Base-by-base conservation (phyloP, 2,888 invertebrate species). In the Watsonalla binaria region DNA sequence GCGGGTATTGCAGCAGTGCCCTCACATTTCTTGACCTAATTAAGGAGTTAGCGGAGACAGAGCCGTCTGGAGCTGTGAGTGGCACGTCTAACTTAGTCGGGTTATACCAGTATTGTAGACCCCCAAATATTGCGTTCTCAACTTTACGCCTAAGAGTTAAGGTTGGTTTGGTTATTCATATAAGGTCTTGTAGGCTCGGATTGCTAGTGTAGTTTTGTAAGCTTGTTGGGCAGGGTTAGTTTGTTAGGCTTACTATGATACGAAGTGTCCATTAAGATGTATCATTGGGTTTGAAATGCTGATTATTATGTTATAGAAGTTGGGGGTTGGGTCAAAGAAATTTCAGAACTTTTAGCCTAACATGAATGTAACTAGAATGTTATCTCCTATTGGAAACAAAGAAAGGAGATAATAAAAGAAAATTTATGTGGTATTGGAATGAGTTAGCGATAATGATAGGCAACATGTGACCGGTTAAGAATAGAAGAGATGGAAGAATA, bases 11-110 rank as follows among this genome's bases (percentile, higher is more conserved):
- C 51, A 49, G 53, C 52, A 46, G 49, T 47, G 46, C 51, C 46
- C 58, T 62, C 46, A 59, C 60, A 63, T 69, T 67, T 66, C 70
- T 67, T 69, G 68, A 71, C 68, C 65, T 71, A 74, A 73, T 74
- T 74, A 72, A 65, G 58, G 58, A 72, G 70, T 69, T 62, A 52
- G 62, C 52, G 47, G 53, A 53, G 54, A 61, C 59, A 61, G 51
- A 57, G 54, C 59, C 54, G 54, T 57, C 56, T 57, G 56, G 53
- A 59, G 59, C 60, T 60, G 57, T 54, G 54, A 63, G 58, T 61
- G 63, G 64, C 59, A 59, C 62, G 46, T 51, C 63, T 53, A 68
- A 72, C 58, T 62, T 58, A 54, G 59, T 51, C 59, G 55, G 55
- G 55, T 59, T 39, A 49, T 53, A 55, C 65, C 57, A 62, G 7